Evolutionary conservation across 1,140 invertebrate species (phyloP), one percentile per base, ranked within the genome.

Genomic region (Heliconius congener): DNA sequence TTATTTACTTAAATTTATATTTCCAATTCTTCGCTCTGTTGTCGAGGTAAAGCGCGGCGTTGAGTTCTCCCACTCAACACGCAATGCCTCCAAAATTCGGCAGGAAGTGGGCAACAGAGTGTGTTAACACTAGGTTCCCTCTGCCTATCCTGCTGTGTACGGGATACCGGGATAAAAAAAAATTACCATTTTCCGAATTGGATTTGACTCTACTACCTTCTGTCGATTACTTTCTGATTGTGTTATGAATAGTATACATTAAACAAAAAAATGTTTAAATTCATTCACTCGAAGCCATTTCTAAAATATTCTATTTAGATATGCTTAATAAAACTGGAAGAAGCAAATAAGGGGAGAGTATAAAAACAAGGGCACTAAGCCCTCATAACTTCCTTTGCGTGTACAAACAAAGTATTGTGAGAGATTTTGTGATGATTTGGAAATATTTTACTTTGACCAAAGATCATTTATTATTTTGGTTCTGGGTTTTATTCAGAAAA

Each of bases 301-400:
- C 74, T 50, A 71, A 34, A 76, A 60, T 57, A 27, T 66, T 60
- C 11, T 37, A 27, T 46, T 76, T 42, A 60, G 72, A 66, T 39
- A 57, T 78, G 55, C 46, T 78, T 60, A 78, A 79, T 75, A 83
- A 46, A 85, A 86, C 87, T 88, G 88, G 81, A 86, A 90, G 88
- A 90, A 80, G 81, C 83, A 90, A 90, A 90, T 84, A 90, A 77
- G 84, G 84, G 88, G 87, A 81, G 77, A 81, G 73, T 85, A 83
- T 82, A 87, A 90, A 86, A 90, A 87, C 85, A 88, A 86, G 85
- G 85, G 87, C 76, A 70, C 72, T 70, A 76, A 76, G 74, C 74
- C 74, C 55, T 75, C 39, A n/a, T 19, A 76, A 76, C 74, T 76
- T 76, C 74, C 74, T 76, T 76, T 39, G 74, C n/a, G 52, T 75